These are phyloP conservation scores for Drosophila pseudotakahashii DNA, from an alignment of 2,888 invertebrate species.

Conservation along the genomic window DNA sequence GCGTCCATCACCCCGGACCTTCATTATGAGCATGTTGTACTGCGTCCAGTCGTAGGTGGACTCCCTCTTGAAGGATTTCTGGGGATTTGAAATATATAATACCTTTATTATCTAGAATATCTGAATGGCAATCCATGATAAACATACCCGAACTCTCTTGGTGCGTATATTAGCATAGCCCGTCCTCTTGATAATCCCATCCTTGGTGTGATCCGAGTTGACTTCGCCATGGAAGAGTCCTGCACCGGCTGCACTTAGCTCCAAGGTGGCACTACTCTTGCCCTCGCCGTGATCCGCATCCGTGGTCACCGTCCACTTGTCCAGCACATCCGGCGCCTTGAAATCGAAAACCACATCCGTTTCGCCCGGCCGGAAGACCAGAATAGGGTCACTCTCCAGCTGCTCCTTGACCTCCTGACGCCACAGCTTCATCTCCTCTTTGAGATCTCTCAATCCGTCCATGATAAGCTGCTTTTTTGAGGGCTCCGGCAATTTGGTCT, in stretches of 20 bases:
- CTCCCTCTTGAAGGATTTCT: conserved; percentile 93
- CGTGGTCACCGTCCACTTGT: conserved; percentile 89
- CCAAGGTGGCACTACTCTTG: conserved; percentile 88
- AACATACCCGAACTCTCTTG: conserved; percentile 87
- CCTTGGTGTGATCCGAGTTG: conserved; percentile 89
- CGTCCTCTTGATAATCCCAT: conserved; percentile 90
- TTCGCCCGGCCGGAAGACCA: conserved; percentile 87
- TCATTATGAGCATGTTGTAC: conserved; percentile 91
- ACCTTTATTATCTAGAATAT: background rate
- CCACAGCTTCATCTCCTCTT: conserved; percentile 88
- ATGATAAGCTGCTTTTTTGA: conserved; percentile 86
- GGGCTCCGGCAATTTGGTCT: conserved; percentile 76
- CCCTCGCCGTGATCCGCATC: conserved; percentile 94
- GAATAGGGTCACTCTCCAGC: conserved; percentile 87
- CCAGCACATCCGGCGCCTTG: conserved; percentile 86
- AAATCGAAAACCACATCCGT: conserved; percentile 91
- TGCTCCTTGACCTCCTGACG: conserved; percentile 88
- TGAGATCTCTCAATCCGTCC: conserved; percentile 88
- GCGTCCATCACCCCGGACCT: conserved; percentile 97
- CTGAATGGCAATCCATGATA: too few species aligned
- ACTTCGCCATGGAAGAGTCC: conserved; percentile 90
- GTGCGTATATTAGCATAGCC: conserved; percentile 94
- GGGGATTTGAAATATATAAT: background rate
- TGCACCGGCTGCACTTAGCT: conserved; percentile 88
- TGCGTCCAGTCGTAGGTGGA: conserved; percentile 89